These are phyloP conservation scores for Proterorhinus semilunaris DNA, from an alignment of 2,113 vertebrate genomes.

Conservation along the genomic window DNA sequence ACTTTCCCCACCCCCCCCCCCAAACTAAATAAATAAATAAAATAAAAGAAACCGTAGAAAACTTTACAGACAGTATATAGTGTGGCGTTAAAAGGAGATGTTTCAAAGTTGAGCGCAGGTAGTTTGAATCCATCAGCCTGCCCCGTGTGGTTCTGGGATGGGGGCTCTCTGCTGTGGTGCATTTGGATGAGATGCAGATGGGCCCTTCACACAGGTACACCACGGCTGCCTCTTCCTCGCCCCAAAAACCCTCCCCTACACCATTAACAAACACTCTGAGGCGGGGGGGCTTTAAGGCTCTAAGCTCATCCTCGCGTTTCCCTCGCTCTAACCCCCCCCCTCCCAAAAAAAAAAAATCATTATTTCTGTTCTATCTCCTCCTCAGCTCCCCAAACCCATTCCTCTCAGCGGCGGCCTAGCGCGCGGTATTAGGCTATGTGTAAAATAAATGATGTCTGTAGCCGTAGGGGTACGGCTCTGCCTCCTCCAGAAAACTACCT, in stretches of 20 bases:
- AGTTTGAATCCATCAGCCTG: conserved; percentile 36
- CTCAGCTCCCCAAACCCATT: conserved; percentile 77
- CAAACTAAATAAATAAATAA: too few relatives aligned
- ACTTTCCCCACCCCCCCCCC: background rate
- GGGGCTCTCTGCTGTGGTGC: conserved; percentile 54
- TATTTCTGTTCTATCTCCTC: conserved; percentile 71
- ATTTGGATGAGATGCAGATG: conserved; percentile 70
- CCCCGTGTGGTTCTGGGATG: conserved; percentile 21
- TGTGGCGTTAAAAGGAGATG: background rate
- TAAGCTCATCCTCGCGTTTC: conserved; percentile 48
- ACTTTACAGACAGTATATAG: background rate
- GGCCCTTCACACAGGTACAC: conserved; percentile 45
- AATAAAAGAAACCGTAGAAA: too few relatives aligned
- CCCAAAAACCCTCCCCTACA: conserved; percentile 25
- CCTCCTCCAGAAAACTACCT: conserved; percentile 91
- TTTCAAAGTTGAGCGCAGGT: background rate
- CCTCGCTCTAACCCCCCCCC: conserved; percentile 62
- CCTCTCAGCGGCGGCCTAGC: conserved; percentile 87
- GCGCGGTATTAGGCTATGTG: conserved; percentile 97
- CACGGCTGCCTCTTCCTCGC: conserved; percentile 28
- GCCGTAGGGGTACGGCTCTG: conserved; percentile 92
- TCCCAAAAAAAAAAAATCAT: conserved; percentile 59
- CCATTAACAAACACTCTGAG: conserved; percentile 23
- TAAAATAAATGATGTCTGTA: conserved; percentile 99
- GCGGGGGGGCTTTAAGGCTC: conserved; percentile 45